Base-by-base conservation (phyloP, 2,113 vertebrate species). In the Cephalopholis sonnerati region DNA sequence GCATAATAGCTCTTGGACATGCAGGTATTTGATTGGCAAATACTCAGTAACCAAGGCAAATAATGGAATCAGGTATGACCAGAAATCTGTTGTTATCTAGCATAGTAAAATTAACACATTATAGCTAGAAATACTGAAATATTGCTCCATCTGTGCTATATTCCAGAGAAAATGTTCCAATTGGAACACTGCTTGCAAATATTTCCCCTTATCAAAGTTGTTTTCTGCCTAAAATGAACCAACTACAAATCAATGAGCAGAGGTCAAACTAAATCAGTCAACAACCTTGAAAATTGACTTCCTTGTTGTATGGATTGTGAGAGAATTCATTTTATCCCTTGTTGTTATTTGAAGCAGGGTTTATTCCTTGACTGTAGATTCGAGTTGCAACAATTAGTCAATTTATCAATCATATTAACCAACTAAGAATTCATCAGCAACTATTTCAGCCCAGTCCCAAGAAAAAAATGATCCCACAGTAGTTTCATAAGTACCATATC, bases 221-320 rank as follows among this genome's bases (percentile, higher is more conserved):
- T 13, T 67, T 53, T 44, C 24, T 51, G 17, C 24, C 32, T 46
- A 11, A 69, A 59, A 59, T 51, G 22, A 69, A 59, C 41, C 41
- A 50, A n/a, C 57, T 17, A 51, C 29, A 25, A 57, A 77, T 46
- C 62, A 77, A 66, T 66, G 62, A 67, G 63, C 74, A 29, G 27
- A 62, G 46, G 29, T 51, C 58, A 62, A 62, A 62, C 58, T 63
- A 41, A 55, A 29, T n/a, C 46, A 63, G 24, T 29, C 53, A 67
- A 75, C 32, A 62, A 50, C 20, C 27, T 17, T 17, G 17, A 46
- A 69, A 50, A 36, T 17, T 0, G 3, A 25, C 48, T 62, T 69
- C n/a, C n/a, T 39, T 8, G 4, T 2, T 50, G 25, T 36, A 44
- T 11, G 13, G 17, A 0, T 20, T 61, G 10, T 4, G 17, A 16